phyloP scores from a whole-genome alignment of 2,888 invertebrate species.

The Athetis lepigone region DNA sequence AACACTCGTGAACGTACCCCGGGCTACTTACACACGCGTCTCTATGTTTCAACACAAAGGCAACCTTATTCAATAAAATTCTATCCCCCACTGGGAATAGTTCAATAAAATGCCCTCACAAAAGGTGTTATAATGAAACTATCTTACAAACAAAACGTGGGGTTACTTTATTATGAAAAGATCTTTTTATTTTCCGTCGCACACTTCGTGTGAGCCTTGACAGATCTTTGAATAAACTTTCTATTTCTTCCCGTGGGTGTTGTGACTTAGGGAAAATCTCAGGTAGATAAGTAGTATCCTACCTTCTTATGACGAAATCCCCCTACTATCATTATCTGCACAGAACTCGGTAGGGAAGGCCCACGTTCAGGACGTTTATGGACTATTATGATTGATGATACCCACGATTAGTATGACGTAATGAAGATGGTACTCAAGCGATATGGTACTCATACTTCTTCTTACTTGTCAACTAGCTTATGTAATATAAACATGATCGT shows the following conservation, averaged over 20 bases:
- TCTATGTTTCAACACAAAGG: conserved; percentile 55
- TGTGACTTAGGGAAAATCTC: conserved; percentile 30
- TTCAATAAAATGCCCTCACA: conserved; percentile 63
- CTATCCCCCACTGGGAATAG: conserved; percentile 57
- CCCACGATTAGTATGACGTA: conserved; percentile 25
- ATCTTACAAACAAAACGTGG: conserved; percentile 62
- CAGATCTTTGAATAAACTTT: conserved; percentile 35
- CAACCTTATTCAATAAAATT: conserved; percentile 65
- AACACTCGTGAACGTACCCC: conserved; percentile 45
- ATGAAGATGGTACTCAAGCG: conserved; percentile 38
- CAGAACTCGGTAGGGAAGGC: not conserved
- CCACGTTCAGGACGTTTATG: conserved; percentile 7
- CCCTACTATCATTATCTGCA: not conserved
- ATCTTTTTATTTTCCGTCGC: conserved; percentile 42
- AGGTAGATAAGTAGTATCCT: conserved; percentile 33
- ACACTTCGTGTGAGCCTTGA: conserved; percentile 19
- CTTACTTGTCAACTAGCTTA: conserved; percentile 43
- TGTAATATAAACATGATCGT: conserved; percentile 41
- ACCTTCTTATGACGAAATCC: conserved; percentile 23
- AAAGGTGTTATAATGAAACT: conserved; percentile 66
- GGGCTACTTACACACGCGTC: conserved; percentile 42
- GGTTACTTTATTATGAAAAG: conserved; percentile 57
- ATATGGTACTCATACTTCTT: conserved; percentile 27
- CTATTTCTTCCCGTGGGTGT: conserved; percentile 23
- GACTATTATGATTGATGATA: conserved; percentile 36